phyloP scores from a whole-genome alignment of 2,113 vertebrate genomes.

The Coturnix japonica region DNA sequence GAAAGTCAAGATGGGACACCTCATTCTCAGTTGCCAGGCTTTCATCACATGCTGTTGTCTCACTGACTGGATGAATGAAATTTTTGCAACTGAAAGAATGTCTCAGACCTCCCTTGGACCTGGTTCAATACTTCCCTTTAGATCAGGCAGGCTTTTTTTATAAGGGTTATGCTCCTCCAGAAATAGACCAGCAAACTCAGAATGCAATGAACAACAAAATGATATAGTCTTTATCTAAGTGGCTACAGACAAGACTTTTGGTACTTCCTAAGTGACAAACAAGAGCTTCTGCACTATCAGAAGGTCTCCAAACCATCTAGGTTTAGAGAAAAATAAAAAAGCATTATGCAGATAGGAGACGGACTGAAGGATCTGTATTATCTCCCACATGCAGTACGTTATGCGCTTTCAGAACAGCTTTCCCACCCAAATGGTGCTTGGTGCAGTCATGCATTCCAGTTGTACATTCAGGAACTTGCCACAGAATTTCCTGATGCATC shows the following conservation, averaged over 20 bases:
- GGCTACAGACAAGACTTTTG: neutral
- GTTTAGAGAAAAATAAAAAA: too few species aligned
- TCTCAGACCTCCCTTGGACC: neutral
- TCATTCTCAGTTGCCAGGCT: neutral
- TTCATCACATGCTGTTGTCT: neutral
- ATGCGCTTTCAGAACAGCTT: neutral
- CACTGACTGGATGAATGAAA: neutral
- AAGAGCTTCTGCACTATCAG: neutral
- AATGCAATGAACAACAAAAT: neutral
- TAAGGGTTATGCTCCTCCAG: neutral
- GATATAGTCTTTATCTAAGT: neutral
- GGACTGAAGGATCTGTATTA: neutral
- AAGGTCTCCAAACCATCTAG: neutral
- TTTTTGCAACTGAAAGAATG: neutral
- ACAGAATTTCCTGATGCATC: neutral
- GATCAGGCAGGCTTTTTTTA: neutral
- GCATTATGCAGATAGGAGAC: neutral
- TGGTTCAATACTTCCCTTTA: neutral
- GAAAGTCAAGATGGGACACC: neutral
- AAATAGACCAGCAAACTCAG: neutral
- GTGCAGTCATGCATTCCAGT: neutral
- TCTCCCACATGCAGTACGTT: neutral
- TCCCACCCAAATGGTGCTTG: accelerated
- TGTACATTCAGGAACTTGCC: neutral
- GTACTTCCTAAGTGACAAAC: neutral